Conservation (phyloP, 1,140 invertebrate genomes). For the Teleogryllus occipitalis region DNA sequence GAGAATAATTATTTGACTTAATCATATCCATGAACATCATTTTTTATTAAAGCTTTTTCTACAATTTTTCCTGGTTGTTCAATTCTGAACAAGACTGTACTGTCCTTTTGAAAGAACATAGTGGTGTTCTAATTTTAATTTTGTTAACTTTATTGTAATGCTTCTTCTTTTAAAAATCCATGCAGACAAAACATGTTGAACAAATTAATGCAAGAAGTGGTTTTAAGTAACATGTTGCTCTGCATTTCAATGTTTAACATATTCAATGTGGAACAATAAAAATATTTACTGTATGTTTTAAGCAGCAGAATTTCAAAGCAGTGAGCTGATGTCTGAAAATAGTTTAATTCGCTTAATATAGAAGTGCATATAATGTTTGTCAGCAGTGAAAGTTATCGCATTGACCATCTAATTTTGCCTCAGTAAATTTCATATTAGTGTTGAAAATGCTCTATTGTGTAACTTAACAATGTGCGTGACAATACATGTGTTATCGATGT, state of each 20-base stretch:
- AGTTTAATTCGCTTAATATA: neutral
- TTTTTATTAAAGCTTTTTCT: neutral
- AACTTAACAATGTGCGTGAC: neutral
- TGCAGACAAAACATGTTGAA: neutral
- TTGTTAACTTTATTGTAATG: neutral
- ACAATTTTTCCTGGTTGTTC: neutral
- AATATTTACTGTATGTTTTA: neutral
- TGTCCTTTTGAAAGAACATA: neutral
- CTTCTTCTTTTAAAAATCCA: neutral
- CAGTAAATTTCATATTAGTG: neutral
- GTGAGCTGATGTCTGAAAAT: neutral
- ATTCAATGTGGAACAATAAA: neutral
- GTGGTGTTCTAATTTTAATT: neutral
- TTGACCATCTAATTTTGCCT: neutral
- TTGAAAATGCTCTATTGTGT: neutral
- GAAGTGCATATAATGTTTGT: neutral
- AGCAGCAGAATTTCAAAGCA: neutral
- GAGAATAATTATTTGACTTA: neutral
- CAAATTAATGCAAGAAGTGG: neutral
- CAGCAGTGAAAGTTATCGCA: neutral
- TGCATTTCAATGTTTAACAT: neutral
- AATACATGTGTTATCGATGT: neutral
- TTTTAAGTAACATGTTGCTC: neutral
- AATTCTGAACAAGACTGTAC: neutral
- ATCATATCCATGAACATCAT: neutral